Evolutionary conservation across 1,140 invertebrate genomes (phyloP), one percentile per base, ranked within the genome.

Genomic region (Anastatus disparis): DNA sequence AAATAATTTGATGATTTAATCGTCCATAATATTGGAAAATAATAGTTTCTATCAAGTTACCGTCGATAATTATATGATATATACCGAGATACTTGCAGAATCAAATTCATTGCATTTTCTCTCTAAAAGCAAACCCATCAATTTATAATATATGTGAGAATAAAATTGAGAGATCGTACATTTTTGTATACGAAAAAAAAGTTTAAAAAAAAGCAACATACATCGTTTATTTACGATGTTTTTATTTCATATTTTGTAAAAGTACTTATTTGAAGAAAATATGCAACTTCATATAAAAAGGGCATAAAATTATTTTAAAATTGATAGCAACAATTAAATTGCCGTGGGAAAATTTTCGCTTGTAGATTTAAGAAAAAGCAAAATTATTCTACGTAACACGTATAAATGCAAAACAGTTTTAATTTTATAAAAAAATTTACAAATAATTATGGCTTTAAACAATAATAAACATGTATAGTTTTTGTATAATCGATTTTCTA

Each of bases 321-420:
- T 20, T 20, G 20, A 63, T 24, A 20, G 24, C 15, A 50, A 29
- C 38, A 38, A 64, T 52, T 64, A 52, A 26, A 15, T 26, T 13
- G 17, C 8, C 62, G 62, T 64, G 46, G 62, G 62, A 64, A 48
- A 48, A 10, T 29, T n/a, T n/a, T n/a, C n/a, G n/a, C n/a, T n/a
- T n/a, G n/a, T n/a, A n/a, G n/a, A n/a, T n/a, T n/a, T n/a, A n/a
- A n/a, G n/a, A n/a, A n/a, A n/a, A n/a, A n/a, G n/a, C n/a, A n/a
- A n/a, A n/a, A n/a, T n/a, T n/a, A n/a, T n/a, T n/a, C n/a, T n/a
- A n/a, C n/a, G n/a, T n/a, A n/a, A n/a, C n/a, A 22, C 20, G 13
- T 53, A 48, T 62, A 62, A 44, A n/a, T n/a, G n/a, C n/a, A n/a
- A n/a, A n/a, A n/a, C n/a, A n/a, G n/a, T 59, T 29, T 24, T 12